phyloP scores from a whole-genome alignment of 2,113 vertebrate genomes.

The Anoplopoma fimbria region DNA sequence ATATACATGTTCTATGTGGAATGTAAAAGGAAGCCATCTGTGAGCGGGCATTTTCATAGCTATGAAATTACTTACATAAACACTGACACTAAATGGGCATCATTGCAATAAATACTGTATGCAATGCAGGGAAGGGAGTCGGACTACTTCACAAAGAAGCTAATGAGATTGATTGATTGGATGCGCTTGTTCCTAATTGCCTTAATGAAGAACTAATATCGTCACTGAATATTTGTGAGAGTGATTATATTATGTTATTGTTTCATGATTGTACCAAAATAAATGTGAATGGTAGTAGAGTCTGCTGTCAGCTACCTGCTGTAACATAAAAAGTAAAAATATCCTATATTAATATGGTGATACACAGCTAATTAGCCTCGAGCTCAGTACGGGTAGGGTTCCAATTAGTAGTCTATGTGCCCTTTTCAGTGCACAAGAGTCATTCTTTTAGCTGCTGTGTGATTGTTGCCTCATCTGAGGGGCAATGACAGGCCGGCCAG shows the following conservation, averaged over 20 bases:
- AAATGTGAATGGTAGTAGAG: slow-evolving; percentile 10
- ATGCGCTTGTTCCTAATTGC: slow-evolving; percentile 60
- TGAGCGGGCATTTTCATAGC: slow-evolving; percentile 33
- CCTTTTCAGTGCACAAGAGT: slow-evolving; percentile 68
- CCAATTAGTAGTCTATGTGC: slow-evolving; percentile 71
- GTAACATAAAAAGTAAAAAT: slow-evolving; percentile 33
- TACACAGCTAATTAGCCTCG: slow-evolving; percentile 67
- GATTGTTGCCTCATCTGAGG: slow-evolving; percentile 54
- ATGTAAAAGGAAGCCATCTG: slow-evolving; percentile 60
- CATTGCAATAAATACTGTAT: slow-evolving; percentile 46
- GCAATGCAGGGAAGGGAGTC: slow-evolving; percentile 28
- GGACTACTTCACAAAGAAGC: slow-evolving; percentile 49
- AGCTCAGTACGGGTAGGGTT: slow-evolving; percentile 60
- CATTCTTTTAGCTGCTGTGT: slow-evolving; percentile 52
- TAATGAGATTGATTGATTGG: slow-evolving; percentile 72
- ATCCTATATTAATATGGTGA: slow-evolving; percentile 61
- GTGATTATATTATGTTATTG: slow-evolving; percentile 52
- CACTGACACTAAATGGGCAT: slow-evolving; percentile 48
- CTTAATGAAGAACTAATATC: slow-evolving; percentile 72
- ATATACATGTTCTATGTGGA: slow-evolving; percentile 51
- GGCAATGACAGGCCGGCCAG: slow-evolving; percentile 60
- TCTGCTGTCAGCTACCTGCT: slow-evolving; percentile 47
- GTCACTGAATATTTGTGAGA: slow-evolving; percentile 59
- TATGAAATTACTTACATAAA: slow-evolving; percentile 47
- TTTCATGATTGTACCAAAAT: slow-evolving; percentile 44